Evolutionary conservation across 2,113 vertebrate species (phyloP).

Genomic region (Ramphastos sulfuratus): DNA sequence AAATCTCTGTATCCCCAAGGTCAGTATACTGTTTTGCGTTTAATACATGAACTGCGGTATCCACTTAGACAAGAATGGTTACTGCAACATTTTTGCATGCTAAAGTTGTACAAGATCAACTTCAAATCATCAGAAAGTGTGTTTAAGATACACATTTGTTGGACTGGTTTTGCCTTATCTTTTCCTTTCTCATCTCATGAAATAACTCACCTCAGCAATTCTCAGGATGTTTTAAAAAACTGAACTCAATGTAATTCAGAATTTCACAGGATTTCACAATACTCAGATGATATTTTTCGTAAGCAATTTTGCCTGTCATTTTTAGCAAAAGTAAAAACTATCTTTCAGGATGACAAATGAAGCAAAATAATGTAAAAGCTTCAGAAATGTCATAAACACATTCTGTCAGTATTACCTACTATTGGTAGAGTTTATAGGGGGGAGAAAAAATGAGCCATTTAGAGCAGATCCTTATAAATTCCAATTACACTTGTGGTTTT

Average conservation of each 20-base stretch:
- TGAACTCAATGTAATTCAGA: background rate
- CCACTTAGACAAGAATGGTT: background rate
- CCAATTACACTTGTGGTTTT: background rate
- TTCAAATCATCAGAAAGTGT: background rate
- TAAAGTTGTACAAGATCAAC: background rate
- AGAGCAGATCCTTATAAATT: background rate
- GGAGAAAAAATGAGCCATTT: background rate
- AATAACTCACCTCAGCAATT: background rate
- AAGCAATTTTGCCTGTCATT: background rate
- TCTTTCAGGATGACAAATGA: constrained; percentile 11
- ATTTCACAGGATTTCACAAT: background rate
- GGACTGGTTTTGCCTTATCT: background rate
- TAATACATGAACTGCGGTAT: background rate
- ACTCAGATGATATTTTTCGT: background rate
- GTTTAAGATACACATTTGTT: background rate
- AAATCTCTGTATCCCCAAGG: background rate
- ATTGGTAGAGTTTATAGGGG: background rate
- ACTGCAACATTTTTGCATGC: background rate
- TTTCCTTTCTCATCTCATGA: background rate
- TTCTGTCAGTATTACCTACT: background rate
- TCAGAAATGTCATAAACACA: background rate
- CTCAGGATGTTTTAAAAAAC: background rate
- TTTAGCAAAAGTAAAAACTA: constrained; percentile 13
- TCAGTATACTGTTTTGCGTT: background rate
- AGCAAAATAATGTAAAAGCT: constrained; percentile 24